A percentile compares a stretch with the other conserved stretches of the same genome.
phyloP scores from a whole-genome alignment of 2,797 vertebrate species.

The Todus mexicanus region DNA sequence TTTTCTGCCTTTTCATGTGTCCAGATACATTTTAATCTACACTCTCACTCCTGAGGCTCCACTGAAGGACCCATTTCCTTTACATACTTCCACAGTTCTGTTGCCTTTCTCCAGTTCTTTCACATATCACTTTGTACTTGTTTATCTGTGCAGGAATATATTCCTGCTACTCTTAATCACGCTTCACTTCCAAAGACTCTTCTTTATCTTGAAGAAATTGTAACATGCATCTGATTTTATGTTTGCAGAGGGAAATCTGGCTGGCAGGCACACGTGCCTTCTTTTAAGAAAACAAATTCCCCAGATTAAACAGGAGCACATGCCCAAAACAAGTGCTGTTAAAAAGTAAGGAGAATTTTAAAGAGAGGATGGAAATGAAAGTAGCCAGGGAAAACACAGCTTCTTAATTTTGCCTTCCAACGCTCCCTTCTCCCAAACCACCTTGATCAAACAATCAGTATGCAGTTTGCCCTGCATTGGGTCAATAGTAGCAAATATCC shows the following conservation, averaged over 20 bases:
- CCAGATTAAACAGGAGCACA: not conserved
- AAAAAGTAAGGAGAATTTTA: conserved; percentile 45
- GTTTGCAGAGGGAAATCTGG: not conserved
- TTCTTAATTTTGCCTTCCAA: conserved; percentile 51
- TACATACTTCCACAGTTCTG: not conserved
- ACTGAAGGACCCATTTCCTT: not conserved
- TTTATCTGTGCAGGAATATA: not conserved
- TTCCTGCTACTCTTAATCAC: not conserved
- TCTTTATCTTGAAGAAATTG: not conserved
- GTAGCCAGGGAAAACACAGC: conserved; percentile 46
- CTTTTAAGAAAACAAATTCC: conserved; percentile 23
- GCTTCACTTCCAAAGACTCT: not conserved
- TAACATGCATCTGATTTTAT: not conserved
- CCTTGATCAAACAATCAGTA: conserved; percentile 40
- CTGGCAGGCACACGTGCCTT: not conserved
- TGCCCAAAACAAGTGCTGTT: conserved; percentile 17
- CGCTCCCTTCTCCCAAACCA: not conserved
- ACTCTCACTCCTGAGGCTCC: not conserved
- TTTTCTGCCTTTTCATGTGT: not conserved
- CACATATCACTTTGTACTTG: not conserved
- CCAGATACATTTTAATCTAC: not conserved
- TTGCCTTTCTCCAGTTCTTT: not conserved
- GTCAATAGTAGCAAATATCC: not conserved
- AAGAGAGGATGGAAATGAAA: not conserved
- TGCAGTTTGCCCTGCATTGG: not conserved